Conservation (phyloP, 35 echinoderm and acorn worm genomes). For the Ptychodera flava region DNA sequence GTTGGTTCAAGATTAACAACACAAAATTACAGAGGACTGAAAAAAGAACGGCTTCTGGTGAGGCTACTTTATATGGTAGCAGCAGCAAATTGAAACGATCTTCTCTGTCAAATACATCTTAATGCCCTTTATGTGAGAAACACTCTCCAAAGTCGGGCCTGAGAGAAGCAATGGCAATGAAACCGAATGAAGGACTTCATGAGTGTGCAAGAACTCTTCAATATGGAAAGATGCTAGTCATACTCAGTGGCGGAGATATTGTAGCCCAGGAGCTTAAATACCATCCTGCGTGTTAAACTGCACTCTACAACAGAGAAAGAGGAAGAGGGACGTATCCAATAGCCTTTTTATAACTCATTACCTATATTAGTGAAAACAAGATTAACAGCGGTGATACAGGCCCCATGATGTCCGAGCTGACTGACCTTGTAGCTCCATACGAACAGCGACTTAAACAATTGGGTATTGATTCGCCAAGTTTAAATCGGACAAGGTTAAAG, state of each 20-base stretch:
- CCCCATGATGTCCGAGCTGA: too few relatives aligned
- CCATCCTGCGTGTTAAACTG: too few relatives aligned
- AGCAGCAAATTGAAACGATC: too few relatives aligned
- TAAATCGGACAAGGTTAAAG: slow-evolving; percentile 24
- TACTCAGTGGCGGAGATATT: slow-evolving; percentile 18
- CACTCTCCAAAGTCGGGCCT: background rate
- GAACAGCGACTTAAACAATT: too few relatives aligned
- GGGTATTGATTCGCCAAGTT: background rate
- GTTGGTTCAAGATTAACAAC: too few relatives aligned
- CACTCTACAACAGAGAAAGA: slow-evolving; percentile 19
- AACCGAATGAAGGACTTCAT: too few relatives aligned
- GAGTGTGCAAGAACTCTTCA: slow-evolving; percentile 4
- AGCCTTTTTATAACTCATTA: slow-evolving; percentile 9
- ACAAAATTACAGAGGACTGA: too few relatives aligned
- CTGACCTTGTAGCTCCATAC: background rate
- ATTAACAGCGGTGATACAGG: too few relatives aligned
- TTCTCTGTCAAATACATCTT: too few relatives aligned
- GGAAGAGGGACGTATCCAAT: background rate
- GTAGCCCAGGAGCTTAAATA: slow-evolving; percentile 10
- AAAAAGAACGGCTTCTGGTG: too few relatives aligned
- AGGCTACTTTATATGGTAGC: too few relatives aligned
- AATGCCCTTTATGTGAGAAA: too few relatives aligned
- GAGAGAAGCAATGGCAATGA: background rate
- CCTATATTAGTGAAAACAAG: background rate
- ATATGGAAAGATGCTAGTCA: slow-evolving; percentile 10